Evolutionary conservation across 2,888 invertebrate species (phyloP).

Genomic region (Tetranychus truncatus): DNA sequence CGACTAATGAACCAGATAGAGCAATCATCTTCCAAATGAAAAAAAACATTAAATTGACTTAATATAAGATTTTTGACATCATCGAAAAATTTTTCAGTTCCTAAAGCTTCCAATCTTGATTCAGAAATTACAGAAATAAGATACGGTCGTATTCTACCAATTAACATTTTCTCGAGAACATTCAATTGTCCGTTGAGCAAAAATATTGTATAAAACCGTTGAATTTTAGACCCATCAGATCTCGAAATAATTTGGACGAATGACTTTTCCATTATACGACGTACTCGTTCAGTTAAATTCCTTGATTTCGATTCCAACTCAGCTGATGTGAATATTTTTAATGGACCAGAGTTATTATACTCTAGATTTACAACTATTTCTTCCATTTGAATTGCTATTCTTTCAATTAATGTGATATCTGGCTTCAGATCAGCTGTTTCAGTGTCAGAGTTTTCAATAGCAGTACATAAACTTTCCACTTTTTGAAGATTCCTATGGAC

Average conservation of each 20-base stretch:
- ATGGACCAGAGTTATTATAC: neutral
- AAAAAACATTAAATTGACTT: slow-evolving; percentile 4
- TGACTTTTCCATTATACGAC: neutral
- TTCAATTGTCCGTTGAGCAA: slow-evolving; percentile 9
- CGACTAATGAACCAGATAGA: neutral
- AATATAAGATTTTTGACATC: slow-evolving; percentile 4
- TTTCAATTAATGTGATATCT: neutral
- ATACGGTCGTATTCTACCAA: neutral
- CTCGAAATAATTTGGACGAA: neutral
- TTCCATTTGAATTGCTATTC: slow-evolving; percentile 12
- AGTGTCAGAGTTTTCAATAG: slow-evolving; percentile 3
- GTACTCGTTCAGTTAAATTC: neutral
- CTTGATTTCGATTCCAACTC: neutral
- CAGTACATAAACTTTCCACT: neutral
- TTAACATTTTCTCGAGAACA: slow-evolving; percentile 8
- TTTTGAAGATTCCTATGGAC: neutral
- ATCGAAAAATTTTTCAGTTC: slow-evolving; percentile 8
- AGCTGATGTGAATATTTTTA: neutral
- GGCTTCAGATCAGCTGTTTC: neutral
- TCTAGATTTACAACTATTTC: slow-evolving; percentile 3
- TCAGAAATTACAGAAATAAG: slow-evolving; percentile 2
- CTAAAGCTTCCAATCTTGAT: neutral
- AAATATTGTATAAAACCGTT: slow-evolving; percentile 3
- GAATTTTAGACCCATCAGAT: neutral
- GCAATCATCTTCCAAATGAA: neutral